Evolutionary conservation across 2,797 vertebrate genomes (phyloP), one percentile per base, ranked within the genome.

Genomic region (Oreortyx pictus): DNA sequence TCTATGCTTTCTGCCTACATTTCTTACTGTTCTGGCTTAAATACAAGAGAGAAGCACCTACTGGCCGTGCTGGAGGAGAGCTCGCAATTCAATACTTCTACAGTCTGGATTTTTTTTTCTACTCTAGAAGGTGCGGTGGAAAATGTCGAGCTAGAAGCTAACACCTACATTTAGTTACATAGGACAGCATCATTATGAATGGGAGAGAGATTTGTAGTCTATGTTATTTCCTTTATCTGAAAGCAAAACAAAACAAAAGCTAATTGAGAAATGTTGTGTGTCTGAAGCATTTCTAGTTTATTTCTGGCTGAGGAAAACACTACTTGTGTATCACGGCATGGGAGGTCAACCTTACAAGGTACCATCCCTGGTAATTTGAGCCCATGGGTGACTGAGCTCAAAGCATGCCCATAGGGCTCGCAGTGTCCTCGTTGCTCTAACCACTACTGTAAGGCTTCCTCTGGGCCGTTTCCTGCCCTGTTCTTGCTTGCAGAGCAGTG

Each of bases 21-120:
- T 88, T 64, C 77, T 88, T 92, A 94, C 56, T 91, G 77, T 24
- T 96, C 84, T 96, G 84, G 84, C 81, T 94, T 75, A 82, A 89
- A 82, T 49, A 59, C 73, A 74, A 74, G 77, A 80, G 70, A 43
- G 79, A 74, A 37, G 68, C 71, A 44, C 65, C 52, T 41, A 33
- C 57, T 59, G 73, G 78, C 87, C 76, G 76, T 6, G 35, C 62
- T 81, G 73, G 78, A 59, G 24, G 88, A 92, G 47, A 17, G 35
- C 59, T 86, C 65, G 68, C 60, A 56, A 31, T 64, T 86, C n/a
- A n/a, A 3, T 65, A 27, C 60, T 70, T 87, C 60, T 66, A 88
- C 54, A 1, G 5, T 82, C 82, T 86, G 77, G 44, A 82, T 13
- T 49, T 89, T 87, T 37, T 90, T 92, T 64, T 68, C 52, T 74